phyloP scores from a whole-genome alignment of 2,113 vertebrate species.

The Nothoprocta perdicaria region DNA sequence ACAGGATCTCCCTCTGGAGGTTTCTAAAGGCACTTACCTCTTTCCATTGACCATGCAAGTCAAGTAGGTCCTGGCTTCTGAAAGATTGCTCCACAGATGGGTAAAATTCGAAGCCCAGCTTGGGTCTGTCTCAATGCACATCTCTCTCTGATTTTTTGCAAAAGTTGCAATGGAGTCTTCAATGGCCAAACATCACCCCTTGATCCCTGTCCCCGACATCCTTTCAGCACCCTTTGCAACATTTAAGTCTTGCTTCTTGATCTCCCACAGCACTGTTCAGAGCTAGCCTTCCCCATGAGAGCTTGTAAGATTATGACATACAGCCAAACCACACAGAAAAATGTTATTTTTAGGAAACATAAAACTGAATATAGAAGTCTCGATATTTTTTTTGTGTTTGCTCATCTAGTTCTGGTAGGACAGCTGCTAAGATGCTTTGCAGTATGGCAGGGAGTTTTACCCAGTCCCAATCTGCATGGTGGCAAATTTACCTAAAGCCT shows the following conservation, averaged over 20 bases:
- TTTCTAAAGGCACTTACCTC: background rate
- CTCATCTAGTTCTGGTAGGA: background rate
- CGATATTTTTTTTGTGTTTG: background rate
- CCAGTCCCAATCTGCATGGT: background rate
- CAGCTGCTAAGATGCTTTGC: background rate
- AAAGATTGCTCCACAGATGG: background rate
- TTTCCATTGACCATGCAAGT: rapidly evolving
- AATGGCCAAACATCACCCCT: background rate
- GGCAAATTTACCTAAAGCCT: background rate
- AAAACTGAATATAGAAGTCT: background rate
- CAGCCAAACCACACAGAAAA: background rate
- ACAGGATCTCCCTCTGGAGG: background rate
- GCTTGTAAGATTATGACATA: background rate
- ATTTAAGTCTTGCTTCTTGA: background rate
- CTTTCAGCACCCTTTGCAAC: background rate
- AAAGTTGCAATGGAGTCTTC: background rate
- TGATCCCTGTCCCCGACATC: background rate
- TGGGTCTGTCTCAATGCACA: rapidly evolving
- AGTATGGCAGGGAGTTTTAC: background rate
- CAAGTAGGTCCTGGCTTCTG: background rate
- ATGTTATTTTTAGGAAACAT: background rate
- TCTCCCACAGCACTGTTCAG: background rate
- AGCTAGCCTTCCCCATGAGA: background rate
- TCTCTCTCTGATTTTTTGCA: background rate
- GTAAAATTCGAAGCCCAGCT: background rate